These are phyloP conservation scores for Xiphorhynchus erythropygius DNA, from an alignment of 2,797 vertebrate species.

Conservation along the genomic window DNA sequence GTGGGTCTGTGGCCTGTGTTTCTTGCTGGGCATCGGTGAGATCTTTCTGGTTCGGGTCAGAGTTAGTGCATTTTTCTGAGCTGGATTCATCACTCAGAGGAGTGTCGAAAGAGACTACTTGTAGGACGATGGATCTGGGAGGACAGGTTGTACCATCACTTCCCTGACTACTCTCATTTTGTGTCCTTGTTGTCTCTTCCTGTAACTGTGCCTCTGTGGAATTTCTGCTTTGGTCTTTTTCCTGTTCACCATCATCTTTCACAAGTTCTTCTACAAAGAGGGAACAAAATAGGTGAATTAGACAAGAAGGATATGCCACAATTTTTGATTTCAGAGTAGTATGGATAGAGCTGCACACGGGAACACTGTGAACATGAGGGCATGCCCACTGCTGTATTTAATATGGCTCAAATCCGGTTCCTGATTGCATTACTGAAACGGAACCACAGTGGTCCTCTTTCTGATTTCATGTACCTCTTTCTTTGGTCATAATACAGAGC, in stretches of 20 bases:
- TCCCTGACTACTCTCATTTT: constrained; percentile 58
- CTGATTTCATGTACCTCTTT: neutral
- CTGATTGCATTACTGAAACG: neutral
- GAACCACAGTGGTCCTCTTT: neutral
- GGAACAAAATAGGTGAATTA: constrained; percentile 64
- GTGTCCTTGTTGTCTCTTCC: constrained; percentile 39
- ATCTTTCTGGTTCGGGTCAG: constrained; percentile 35
- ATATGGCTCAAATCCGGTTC: neutral
- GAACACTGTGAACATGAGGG: neutral
- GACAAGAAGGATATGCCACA: constrained; percentile 25
- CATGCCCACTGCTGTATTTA: neutral
- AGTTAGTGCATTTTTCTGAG: constrained; percentile 32
- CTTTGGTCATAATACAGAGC: neutral
- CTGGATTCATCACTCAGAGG: constrained; percentile 25
- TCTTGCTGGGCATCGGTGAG: constrained; percentile 26
- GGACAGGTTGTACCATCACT: constrained; percentile 11
- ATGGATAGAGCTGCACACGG: neutral
- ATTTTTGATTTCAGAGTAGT: constrained; percentile 16
- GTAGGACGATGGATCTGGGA: constrained; percentile 35
- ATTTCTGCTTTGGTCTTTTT: constrained; percentile 53
- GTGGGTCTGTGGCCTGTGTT: constrained; percentile 17
- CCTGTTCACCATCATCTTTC: constrained; percentile 37
- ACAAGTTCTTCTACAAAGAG: constrained; percentile 67
- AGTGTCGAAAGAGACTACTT: constrained; percentile 45
- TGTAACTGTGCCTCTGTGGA: constrained; percentile 40